Evolutionary conservation across 2,888 invertebrate species (phyloP).

Genomic region (Tenthredo distinguenda): DNA sequence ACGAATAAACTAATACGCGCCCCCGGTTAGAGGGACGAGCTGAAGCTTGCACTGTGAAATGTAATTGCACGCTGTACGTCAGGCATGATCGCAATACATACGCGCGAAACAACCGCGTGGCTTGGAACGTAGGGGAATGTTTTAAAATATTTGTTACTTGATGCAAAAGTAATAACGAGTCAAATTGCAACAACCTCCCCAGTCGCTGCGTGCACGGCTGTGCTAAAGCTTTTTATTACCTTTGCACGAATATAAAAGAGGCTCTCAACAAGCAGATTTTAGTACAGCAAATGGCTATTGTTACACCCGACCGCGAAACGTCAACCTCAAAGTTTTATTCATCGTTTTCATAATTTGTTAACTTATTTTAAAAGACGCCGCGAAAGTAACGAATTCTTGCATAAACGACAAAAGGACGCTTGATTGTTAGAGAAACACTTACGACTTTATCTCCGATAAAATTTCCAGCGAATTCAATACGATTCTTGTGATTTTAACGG

Average conservation of each 20-base stretch:
- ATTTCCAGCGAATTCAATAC: background rate
- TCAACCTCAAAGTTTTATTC: background rate
- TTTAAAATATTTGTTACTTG: conserved; percentile 46
- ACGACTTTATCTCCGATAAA: background rate
- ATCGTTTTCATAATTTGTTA: background rate
- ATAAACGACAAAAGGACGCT: background rate
- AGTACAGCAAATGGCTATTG: conserved; percentile 7
- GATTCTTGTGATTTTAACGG: conserved; percentile 20
- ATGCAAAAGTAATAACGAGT: conserved; percentile 49
- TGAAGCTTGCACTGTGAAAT: conserved; percentile 39
- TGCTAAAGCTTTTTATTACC: conserved; percentile 22
- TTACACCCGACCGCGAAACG: conserved; percentile 9
- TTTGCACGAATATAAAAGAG: conserved; percentile 36
- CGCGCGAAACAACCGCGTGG: conserved; percentile 6
- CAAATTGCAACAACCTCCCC: conserved; percentile 44
- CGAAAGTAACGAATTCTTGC: background rate
- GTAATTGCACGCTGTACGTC: conserved; percentile 42
- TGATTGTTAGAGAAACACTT: conserved; percentile 8
- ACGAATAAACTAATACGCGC: conserved; percentile 42
- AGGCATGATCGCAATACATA: conserved; percentile 22
- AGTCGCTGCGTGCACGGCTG: background rate
- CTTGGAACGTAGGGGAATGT: conserved; percentile 2
- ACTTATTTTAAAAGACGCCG: background rate
- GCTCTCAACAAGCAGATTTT: conserved; percentile 5
- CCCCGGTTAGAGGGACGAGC: conserved; percentile 20